These are phyloP conservation scores for Psittacus erithacus DNA, from an alignment of 2,113 vertebrate species.

Conservation along the genomic window DNA sequence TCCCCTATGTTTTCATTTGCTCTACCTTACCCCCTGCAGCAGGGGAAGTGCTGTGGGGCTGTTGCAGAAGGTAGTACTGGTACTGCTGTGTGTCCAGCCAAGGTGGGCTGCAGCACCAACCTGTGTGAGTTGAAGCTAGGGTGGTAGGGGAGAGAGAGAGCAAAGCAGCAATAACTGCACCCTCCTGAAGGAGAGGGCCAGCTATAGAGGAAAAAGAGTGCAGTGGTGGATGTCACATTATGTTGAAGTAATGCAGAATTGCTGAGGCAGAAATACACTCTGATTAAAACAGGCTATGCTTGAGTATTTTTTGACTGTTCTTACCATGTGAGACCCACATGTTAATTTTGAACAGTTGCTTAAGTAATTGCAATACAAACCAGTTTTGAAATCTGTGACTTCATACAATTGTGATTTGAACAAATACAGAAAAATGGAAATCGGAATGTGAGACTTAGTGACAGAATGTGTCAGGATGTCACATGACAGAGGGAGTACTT, in stretches of 20 bases:
- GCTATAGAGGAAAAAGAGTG: background rate
- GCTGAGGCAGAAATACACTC: rapidly evolving
- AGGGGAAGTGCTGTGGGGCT: background rate
- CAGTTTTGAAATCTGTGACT: background rate
- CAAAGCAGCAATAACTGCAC: background rate
- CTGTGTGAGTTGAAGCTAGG: no score
- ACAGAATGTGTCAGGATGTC: background rate
- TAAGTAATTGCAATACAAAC: background rate
- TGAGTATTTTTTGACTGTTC: background rate
- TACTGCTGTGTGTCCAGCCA: background rate
- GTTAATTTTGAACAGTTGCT: background rate
- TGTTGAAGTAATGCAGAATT: background rate
- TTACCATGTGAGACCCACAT: background rate
- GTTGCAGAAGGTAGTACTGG: background rate
- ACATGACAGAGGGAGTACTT: background rate
- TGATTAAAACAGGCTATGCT: background rate
- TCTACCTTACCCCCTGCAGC: no score
- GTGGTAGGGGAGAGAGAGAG: background rate
- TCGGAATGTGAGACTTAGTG: rapidly evolving
- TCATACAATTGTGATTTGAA: rapidly evolving
- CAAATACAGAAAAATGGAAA: rapidly evolving
- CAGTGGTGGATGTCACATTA: no score
- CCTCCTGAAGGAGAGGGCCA: background rate
- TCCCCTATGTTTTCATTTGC: background rate
- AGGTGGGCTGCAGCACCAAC: background rate